Evolutionary conservation across 2,113 vertebrate genomes (phyloP).

Genomic region (Oreocharis arfaki): DNA sequence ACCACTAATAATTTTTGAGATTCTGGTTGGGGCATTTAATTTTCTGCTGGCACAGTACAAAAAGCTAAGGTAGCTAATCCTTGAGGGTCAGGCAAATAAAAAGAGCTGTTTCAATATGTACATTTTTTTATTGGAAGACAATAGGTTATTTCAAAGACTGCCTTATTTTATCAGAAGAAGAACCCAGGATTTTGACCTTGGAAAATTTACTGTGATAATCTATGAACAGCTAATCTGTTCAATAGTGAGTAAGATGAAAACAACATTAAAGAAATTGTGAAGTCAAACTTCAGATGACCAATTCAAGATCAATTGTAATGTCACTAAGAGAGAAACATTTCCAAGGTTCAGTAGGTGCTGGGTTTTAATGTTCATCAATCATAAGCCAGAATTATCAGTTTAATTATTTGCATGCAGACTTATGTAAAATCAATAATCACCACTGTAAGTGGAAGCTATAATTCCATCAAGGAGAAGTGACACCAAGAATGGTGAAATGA

Average conservation of each 20-base stretch:
- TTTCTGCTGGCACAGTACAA: background rate
- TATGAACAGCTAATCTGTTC: background rate
- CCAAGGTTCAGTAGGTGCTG: background rate
- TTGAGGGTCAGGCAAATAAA: background rate
- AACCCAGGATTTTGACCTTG: background rate
- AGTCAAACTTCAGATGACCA: background rate
- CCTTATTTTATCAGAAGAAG: background rate
- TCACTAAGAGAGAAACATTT: background rate
- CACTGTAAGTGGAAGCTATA: background rate
- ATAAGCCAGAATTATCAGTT: background rate
- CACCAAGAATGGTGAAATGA: background rate
- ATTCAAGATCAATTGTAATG: background rate
- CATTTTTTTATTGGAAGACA: background rate
- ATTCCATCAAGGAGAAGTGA: background rate
- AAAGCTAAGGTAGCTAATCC: background rate
- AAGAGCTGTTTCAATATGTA: background rate
- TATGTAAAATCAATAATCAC: background rate
- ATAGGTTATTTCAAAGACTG: background rate
- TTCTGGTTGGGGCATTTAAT: background rate
- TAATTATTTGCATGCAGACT: slow-evolving; percentile 11
- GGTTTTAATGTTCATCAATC: background rate
- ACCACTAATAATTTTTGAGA: background rate
- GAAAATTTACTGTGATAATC: background rate
- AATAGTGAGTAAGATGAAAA: background rate
- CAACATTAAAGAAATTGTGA: background rate